phyloP scores from a whole-genome alignment of 1,140 invertebrate species.

The Lerema accius region DNA sequence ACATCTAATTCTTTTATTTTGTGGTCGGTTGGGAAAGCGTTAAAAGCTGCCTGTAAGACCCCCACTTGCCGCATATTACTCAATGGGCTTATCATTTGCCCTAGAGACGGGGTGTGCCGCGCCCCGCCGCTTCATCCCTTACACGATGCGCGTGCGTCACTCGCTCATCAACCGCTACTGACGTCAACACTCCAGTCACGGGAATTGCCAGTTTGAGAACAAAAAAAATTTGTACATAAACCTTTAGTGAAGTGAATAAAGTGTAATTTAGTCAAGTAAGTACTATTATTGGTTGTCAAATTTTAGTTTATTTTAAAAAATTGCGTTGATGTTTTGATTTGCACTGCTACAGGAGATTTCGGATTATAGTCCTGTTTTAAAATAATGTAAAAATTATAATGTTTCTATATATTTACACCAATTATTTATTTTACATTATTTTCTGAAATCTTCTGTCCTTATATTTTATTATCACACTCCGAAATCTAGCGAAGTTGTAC shows the following conservation, averaged over 20 bases:
- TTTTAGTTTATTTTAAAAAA: too few relatives aligned
- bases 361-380: too few relatives aligned
- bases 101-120: slow-evolving; percentile 44
- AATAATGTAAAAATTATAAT: too few relatives aligned
- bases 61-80: slow-evolving; percentile 23
- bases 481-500: too few relatives aligned
- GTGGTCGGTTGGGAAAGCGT: slow-evolving; percentile 5
- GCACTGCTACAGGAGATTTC: too few relatives aligned
- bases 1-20: too few relatives aligned
- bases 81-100: slow-evolving; percentile 48
- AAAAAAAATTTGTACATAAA: slow-evolving; percentile 6
- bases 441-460: too few relatives aligned
- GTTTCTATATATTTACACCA: too few relatives aligned
- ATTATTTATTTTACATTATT: too few relatives aligned
- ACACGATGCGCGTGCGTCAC: slow-evolving; percentile 61
- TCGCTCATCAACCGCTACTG: slow-evolving; percentile 51
- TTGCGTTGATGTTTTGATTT: not conserved
- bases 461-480: too few relatives aligned
- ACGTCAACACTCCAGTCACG: slow-evolving; percentile 43
- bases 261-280: slow-evolving; percentile 26
- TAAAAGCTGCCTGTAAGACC: not conserved
- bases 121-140: slow-evolving; percentile 46
- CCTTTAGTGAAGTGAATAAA: slow-evolving; percentile 32
- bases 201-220: slow-evolving; percentile 2
- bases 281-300: slow-evolving; percentile 20